Evolutionary conservation across 2,888 invertebrate genomes (phyloP).

Genomic region (Notodonta ziczac): DNA sequence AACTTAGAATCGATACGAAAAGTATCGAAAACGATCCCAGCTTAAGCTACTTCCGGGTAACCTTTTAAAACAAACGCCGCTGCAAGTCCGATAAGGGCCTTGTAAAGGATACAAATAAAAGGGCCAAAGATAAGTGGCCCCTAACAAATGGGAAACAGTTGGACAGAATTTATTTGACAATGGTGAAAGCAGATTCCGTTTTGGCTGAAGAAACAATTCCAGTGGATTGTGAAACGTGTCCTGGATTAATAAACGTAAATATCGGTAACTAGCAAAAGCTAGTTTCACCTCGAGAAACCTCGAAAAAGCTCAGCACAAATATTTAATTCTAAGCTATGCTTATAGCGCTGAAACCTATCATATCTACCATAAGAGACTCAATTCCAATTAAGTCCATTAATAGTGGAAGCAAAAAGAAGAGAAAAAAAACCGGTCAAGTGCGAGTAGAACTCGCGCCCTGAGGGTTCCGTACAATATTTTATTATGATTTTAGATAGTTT

Average conservation of each 20-base stretch:
- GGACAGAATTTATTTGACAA: background rate
- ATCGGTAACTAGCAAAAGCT: background rate
- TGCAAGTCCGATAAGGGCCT: constrained; percentile 41
- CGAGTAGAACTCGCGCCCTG: too few species aligned
- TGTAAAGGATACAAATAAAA: constrained; percentile 39
- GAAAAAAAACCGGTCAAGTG: too few species aligned
- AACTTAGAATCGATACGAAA: constrained; percentile 15
- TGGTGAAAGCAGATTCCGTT: background rate
- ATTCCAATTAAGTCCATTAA: too few species aligned
- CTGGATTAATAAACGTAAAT: background rate
- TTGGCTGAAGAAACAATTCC: background rate
- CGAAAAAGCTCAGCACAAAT: too few species aligned
- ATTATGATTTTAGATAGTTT: too few species aligned
- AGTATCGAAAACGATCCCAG: constrained; percentile 16
- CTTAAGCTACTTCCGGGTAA: constrained; percentile 13
- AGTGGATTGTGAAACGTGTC: background rate
- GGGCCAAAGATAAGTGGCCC: constrained; percentile 7
- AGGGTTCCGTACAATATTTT: too few species aligned
- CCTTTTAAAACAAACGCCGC: constrained; percentile 31
- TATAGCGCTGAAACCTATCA: too few species aligned
- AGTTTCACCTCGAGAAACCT: too few species aligned
- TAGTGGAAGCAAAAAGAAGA: too few species aligned
- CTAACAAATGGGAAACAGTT: constrained; percentile 5
- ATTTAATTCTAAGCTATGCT: too few species aligned
- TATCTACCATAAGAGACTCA: too few species aligned